These are phyloP conservation scores for Willisornis vidua DNA, from an alignment of 2,113 vertebrate species.

Conservation along the genomic window DNA sequence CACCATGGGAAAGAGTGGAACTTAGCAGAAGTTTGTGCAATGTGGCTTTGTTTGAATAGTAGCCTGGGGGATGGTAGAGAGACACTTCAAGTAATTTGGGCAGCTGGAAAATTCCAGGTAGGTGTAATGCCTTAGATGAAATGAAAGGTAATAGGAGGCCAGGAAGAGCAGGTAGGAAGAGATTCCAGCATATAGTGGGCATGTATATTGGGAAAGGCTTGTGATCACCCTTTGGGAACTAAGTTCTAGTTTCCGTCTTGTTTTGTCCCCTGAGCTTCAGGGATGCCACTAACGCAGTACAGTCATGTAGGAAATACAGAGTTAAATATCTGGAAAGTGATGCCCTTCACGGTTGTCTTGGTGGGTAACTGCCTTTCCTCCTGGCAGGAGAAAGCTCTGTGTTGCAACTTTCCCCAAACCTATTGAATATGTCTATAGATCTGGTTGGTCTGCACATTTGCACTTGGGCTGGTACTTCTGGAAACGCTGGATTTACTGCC, in stretches of 20 bases:
- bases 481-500: constrained; percentile 50
- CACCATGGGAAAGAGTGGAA: background rate
- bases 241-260: background rate
- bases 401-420: background rate
- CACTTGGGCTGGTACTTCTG: constrained; percentile 43
- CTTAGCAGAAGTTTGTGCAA: background rate
- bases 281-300: background rate
- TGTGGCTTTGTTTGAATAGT: constrained; percentile 19
- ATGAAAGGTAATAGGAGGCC: background rate
- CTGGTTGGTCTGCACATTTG: background rate
- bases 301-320: background rate
- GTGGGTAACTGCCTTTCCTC: background rate
- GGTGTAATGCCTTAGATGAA: background rate
- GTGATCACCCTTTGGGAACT: background rate
- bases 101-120: constrained; percentile 27
- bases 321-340: background rate
- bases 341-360: background rate
- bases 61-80: background rate
- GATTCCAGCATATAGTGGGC: background rate
- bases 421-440: background rate
- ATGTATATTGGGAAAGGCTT: background rate
- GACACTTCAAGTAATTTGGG: background rate
- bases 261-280: background rate
- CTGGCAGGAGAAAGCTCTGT: background rate
- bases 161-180: constrained; percentile 16